Conservation (phyloP, 2,113 vertebrate species). For the Pseudorectes ferrugineus region DNA sequence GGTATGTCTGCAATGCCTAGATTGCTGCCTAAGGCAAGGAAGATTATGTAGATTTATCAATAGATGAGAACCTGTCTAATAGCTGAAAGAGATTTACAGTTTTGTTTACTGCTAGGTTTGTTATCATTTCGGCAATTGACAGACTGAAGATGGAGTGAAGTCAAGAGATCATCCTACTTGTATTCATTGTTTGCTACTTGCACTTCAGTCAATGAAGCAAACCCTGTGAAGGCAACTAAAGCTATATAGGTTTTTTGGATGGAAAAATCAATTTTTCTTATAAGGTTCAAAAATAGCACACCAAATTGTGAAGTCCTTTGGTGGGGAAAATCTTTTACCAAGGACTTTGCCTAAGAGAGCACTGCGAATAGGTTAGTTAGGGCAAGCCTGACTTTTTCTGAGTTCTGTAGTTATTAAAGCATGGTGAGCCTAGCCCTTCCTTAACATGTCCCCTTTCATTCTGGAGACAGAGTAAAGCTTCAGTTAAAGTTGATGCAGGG, state of each 20-base stretch:
- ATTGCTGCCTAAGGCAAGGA: constrained; percentile 20
- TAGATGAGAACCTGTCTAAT: background rate
- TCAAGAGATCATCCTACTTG: background rate
- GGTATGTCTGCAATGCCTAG: background rate
- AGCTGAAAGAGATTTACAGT: constrained; percentile 34
- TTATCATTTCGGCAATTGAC: background rate
- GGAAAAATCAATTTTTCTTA: background rate
- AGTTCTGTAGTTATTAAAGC: background rate
- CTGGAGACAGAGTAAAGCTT: background rate
- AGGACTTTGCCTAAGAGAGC: background rate
- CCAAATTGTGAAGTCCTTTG: background rate
- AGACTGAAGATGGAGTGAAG: constrained; percentile 9
- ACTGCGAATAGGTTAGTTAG: background rate
- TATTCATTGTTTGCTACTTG: background rate
- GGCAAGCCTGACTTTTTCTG: background rate
- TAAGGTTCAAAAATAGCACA: background rate
- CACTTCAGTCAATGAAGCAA: background rate
- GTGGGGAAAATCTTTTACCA: background rate
- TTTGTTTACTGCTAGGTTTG: constrained; percentile 33
- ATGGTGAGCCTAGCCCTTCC: background rate
- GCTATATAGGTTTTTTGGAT: background rate
- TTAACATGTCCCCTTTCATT: background rate
- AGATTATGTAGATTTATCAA: constrained; percentile 33
- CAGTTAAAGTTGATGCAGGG: background rate
- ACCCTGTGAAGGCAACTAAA: background rate